A percentile compares a stretch with the other conserved stretches of the same genome.
These are phyloP conservation scores for Drosophila simulans DNA, from an alignment of 1,140 invertebrate species.

Conservation along the genomic window DNA sequence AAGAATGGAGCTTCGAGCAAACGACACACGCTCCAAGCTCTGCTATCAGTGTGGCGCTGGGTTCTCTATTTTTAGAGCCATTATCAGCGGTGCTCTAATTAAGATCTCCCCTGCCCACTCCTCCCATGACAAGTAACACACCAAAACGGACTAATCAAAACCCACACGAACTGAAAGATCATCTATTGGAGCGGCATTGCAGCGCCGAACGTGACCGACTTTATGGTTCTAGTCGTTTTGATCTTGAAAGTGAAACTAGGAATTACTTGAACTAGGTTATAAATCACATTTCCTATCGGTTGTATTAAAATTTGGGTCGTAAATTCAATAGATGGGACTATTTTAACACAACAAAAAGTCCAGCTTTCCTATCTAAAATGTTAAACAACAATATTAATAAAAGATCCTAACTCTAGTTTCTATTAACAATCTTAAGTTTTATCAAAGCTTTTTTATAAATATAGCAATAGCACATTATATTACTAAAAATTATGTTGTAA, in stretches of 20 bases:
- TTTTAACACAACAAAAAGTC: too few relatives aligned
- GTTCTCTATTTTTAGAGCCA: slow-evolving; percentile 68
- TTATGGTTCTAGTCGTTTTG: slow-evolving; percentile 9
- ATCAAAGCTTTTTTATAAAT: too few relatives aligned
- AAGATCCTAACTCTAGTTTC: too few relatives aligned
- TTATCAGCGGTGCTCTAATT: slow-evolving; percentile 79
- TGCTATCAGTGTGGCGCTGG: slow-evolving; percentile 66
- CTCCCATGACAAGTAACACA: slow-evolving; percentile 45
- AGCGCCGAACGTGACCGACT: slow-evolving; percentile 28
- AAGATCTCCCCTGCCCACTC: slow-evolving; percentile 70
- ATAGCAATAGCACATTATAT: too few relatives aligned
- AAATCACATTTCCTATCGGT: too few relatives aligned
- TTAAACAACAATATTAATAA: too few relatives aligned
- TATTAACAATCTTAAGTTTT: too few relatives aligned
- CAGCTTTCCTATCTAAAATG: too few relatives aligned
- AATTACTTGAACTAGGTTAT: not conserved
- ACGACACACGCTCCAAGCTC: slow-evolving; percentile 35
- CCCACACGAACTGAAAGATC: slow-evolving; percentile 32
- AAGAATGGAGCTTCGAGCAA: slow-evolving; percentile 23
- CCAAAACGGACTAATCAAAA: slow-evolving; percentile 64
- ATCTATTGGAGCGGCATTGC: slow-evolving; percentile 9
- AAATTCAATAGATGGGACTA: too few relatives aligned
- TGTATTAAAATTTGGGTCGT: too few relatives aligned
- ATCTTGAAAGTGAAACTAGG: slow-evolving; percentile 31
- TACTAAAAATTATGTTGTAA: too few relatives aligned